These are phyloP conservation scores for Rhamphomyia laevipes DNA, from an alignment of 2,888 invertebrate species.

Conservation along the genomic window DNA sequence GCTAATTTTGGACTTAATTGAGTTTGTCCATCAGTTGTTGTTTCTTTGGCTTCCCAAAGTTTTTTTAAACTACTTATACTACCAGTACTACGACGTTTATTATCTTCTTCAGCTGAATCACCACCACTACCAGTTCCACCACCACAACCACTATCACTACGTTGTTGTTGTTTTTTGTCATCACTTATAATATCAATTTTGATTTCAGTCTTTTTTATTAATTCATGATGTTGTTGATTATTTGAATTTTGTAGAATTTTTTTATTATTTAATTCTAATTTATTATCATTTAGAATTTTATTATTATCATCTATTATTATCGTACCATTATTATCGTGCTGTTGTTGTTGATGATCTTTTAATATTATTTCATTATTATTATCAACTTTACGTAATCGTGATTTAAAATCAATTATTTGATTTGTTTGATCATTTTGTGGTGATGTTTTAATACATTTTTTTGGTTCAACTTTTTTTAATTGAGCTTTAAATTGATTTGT, in stretches of 20 bases:
- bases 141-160: conserved; percentile 9
- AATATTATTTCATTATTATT: conserved; percentile 24
- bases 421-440: conserved; percentile 45
- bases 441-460: conserved; percentile 41
- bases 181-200: conserved; percentile 31
- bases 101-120: conserved; percentile 42
- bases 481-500: conserved; percentile 50
- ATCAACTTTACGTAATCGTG: conserved; percentile 70
- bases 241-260: conserved; percentile 17
- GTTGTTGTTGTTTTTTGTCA: conserved; percentile 27
- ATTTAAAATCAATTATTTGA: conserved; percentile 68
- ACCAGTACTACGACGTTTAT: conserved; percentile 81
- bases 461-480: conserved; percentile 62
- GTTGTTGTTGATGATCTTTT: conserved; percentile 15
- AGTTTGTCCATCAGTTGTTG: conserved; percentile 15
- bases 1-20: conserved; percentile 1
- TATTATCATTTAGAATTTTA: neutral
- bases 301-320: neutral
- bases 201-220: conserved; percentile 37
- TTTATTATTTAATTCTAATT: conserved; percentile 11
- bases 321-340: conserved; percentile 17
- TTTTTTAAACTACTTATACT: conserved; percentile 87
- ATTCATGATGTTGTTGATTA: conserved; percentile 9
- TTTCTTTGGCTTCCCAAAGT: conserved; percentile 77
- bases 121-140: conserved; percentile 12